These are phyloP conservation scores for Megaceryle maxima DNA, from an alignment of 2,113 vertebrate genomes.

Conservation along the genomic window DNA sequence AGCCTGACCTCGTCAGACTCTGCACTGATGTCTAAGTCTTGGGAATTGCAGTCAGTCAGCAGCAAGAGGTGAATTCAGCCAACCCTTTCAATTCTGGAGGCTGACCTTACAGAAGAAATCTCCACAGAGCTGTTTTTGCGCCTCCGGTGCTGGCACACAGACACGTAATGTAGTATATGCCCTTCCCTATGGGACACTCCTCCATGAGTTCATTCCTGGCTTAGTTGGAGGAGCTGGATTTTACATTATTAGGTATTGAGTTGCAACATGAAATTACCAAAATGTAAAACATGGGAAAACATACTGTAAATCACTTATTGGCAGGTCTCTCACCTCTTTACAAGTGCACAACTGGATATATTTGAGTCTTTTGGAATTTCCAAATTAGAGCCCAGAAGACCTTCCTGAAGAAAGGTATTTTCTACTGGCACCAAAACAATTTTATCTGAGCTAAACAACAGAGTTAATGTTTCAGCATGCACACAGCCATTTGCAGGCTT, in stretches of 20 bases:
- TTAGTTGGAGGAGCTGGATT: conserved; percentile 49
- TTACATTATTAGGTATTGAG: conserved; percentile 67
- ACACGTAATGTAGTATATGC: background rate
- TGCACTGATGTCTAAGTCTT: background rate
- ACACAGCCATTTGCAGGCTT: background rate
- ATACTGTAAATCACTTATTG: conserved; percentile 76
- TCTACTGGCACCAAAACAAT: conserved; percentile 53
- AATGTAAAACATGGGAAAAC: conserved; percentile 74
- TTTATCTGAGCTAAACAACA: conserved; percentile 66
- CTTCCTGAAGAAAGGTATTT: conserved; percentile 63
- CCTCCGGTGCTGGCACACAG: background rate
- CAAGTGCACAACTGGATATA: conserved; percentile 43
- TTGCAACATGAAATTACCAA: conserved; percentile 70
- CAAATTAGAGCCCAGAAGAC: conserved; percentile 64
- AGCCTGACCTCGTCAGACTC: background rate
- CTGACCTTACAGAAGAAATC: background rate
- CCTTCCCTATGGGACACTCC: conserved; percentile 35
- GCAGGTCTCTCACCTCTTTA: conserved; percentile 68
- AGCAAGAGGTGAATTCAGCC: conserved; percentile 34
- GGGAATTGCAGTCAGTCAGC: conserved; percentile 13
- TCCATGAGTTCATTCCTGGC: conserved; percentile 54
- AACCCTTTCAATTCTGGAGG: background rate
- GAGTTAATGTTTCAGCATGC: conserved; percentile 60
- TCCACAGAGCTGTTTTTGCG: background rate
- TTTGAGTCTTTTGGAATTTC: conserved; percentile 66